Percentiles rank a stretch among this genome's conserved stretches.
Conservation (phyloP, 2,888 invertebrate genomes). For the Gerris lacustris region DNA sequence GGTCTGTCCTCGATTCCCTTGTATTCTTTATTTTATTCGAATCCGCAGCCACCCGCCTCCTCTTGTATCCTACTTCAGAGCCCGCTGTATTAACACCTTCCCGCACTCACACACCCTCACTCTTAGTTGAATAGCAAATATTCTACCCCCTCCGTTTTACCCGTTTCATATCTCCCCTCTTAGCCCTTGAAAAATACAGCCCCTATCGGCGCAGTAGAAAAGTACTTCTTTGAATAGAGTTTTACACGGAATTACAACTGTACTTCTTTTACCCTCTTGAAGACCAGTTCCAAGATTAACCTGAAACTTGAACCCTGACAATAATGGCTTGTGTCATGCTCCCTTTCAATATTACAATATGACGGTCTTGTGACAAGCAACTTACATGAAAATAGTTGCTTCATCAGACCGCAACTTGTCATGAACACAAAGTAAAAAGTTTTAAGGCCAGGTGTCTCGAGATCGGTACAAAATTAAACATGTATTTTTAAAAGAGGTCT, state of each 20-base stretch:
- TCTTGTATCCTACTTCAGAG: background rate
- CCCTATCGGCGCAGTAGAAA: background rate
- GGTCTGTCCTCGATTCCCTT: background rate
- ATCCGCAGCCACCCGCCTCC: background rate
- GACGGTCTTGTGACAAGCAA: too few species aligned
- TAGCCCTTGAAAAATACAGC: background rate
- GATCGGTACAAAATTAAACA: too few species aligned
- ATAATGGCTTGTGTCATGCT: too few species aligned
- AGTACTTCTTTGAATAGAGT: background rate
- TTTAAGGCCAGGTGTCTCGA: too few species aligned
- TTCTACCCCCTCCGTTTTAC: background rate
- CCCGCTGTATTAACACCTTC: conserved; percentile 2
- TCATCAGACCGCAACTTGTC: too few species aligned
- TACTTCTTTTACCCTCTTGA: background rate
- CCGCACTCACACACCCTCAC: background rate
- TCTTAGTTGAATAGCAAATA: background rate
- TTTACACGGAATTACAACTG: background rate
- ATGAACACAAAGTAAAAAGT: too few species aligned
- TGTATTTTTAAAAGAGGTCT: too few species aligned
- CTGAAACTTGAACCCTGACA: background rate
- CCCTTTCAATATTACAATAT: too few species aligned
- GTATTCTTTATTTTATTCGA: background rate
- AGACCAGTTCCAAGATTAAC: background rate
- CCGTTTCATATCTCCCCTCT: background rate
- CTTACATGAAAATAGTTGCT: too few species aligned